These are phyloP conservation scores for Prionailurus viverrinus DNA, from an alignment of 2,113 vertebrate species.

Conservation along the genomic window DNA sequence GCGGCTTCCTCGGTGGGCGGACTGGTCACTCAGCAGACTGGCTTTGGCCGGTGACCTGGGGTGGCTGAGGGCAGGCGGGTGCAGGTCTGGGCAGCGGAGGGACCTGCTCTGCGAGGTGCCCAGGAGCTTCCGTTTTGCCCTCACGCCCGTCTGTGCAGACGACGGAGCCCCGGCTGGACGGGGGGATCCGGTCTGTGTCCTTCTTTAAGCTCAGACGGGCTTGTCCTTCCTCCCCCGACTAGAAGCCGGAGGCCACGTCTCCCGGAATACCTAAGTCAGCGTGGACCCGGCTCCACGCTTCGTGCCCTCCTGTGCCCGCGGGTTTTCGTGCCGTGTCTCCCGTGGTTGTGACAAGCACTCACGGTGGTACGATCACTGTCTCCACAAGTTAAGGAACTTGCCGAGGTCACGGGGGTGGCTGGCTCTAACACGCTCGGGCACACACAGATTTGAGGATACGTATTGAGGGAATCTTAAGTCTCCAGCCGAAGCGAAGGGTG, in stretches of 20 bases:
- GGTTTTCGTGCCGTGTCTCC: background rate
- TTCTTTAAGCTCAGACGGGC: background rate
- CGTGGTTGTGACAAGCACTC: background rate
- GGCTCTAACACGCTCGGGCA: rapidly evolving
- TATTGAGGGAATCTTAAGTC: background rate
- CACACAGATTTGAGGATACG: rapidly evolving
- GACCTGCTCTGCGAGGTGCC: rapidly evolving
- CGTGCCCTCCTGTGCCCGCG: background rate
- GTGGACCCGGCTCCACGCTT: background rate
- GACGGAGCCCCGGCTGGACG: background rate
- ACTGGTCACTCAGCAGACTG: background rate
- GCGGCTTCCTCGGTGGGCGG: no score
- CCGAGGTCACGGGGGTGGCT: rapidly evolving
- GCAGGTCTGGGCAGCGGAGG: background rate
- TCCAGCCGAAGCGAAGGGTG: background rate
- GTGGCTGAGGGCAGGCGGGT: rapidly evolving
- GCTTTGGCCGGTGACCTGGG: background rate
- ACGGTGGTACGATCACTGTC: background rate
- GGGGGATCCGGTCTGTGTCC: background rate
- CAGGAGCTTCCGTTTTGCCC: rapidly evolving
- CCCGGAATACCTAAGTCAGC: background rate
- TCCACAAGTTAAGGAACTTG: rapidly evolving
- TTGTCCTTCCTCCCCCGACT: background rate
- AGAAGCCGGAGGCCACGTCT: background rate
- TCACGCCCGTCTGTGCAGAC: background rate